Evolutionary conservation across 2,113 vertebrate genomes (phyloP).

Genomic region (Zosterops japonicus): DNA sequence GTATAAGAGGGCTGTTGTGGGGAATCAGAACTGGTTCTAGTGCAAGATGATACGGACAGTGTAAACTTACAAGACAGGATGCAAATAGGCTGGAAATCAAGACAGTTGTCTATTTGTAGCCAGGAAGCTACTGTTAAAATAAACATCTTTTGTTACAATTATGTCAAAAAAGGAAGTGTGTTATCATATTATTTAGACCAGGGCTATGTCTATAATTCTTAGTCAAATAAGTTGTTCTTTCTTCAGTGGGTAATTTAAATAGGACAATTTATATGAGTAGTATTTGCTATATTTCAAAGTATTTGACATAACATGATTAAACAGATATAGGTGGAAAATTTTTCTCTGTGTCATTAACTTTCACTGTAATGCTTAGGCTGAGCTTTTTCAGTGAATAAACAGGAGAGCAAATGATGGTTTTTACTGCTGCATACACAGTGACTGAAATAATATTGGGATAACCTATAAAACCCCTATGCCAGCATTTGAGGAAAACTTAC

Average conservation of each 20-base stretch:
- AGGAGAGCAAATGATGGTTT: background rate
- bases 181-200: background rate
- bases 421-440: background rate
- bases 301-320: background rate
- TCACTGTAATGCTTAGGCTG: background rate
- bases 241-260: background rate
- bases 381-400: background rate
- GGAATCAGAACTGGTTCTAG: background rate
- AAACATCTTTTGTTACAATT: background rate
- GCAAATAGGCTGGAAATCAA: background rate
- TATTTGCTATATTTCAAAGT: background rate
- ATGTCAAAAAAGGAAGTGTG: background rate
- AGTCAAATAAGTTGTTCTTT: background rate
- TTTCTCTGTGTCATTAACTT: background rate
- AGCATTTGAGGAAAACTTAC: background rate
- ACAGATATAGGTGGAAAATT: background rate
- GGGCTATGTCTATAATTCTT: background rate
- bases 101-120: background rate
- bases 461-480: background rate
- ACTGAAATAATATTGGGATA: background rate
- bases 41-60: background rate
- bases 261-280: background rate
- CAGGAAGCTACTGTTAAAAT: background rate
- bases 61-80: background rate
- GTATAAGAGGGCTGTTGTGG: background rate